Evolutionary conservation across 2,888 invertebrate species (phyloP), one percentile per base, ranked within the genome.

Genomic region (Drosophila kuntzei): DNA sequence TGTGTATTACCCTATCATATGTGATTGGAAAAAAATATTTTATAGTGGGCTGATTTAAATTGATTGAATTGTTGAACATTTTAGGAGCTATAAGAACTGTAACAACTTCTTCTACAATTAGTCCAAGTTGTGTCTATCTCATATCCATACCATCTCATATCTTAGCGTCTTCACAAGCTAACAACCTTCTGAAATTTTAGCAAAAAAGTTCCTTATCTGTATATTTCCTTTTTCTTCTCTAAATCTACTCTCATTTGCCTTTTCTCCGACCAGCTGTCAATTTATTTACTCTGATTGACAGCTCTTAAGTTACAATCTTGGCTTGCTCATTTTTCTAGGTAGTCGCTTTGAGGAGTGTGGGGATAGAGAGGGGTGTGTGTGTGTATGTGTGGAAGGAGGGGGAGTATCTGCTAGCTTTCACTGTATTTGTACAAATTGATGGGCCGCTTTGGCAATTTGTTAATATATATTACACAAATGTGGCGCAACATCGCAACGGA

Each of bases 381-480:
- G 25, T 34, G 29, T 2, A 29, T 16, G 29, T 29, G 2, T 32
- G 34, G 16, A 0, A 7, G 50, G n/a, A 36, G 41, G 12, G 12
- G 5, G 3, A 18, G 41, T 4, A 22, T 20, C 50, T 54, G 36
- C 39, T 49, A 55, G 25, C 59, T 29, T 47, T 37, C 41, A 37
- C 16, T 58, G 39, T 20, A 41, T 61, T 61, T 66, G 57, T 59
- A 74, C 67, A 77, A 78, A 78, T 78, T 75, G 71, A 71, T 71
- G 75, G 63, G 43, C 55, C 22, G 54, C 50, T 32, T 62, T 47
- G 70, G 68, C 68, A 75, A 75, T 75, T 75, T 75, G 75, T 77
- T 67, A 78, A 68, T 71, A 59, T 34, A 62, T 44, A 34, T 66
- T 59, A 67, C 49, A 61, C 71, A 76, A 71, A 65, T 64, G 74